Base-by-base conservation (phyloP, 2,113 vertebrate genomes). In the Synchiropus splendidus region DNA sequence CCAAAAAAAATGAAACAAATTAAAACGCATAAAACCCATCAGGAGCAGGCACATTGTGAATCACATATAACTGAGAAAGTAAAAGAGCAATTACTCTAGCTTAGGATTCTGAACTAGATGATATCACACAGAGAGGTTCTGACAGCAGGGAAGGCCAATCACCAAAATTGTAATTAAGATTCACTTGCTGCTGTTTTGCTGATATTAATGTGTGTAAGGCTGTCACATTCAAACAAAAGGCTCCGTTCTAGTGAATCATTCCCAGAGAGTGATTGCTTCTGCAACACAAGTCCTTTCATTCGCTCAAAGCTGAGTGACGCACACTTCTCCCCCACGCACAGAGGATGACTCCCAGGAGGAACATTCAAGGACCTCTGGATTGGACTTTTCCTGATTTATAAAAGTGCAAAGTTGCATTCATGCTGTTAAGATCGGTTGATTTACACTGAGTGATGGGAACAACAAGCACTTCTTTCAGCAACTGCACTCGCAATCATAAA, bases 161-260 rank as follows among this genome's bases (percentile, higher is more conserved):
- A 70, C 52, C 40, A 62, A 61, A 67, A 58, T n/a, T 67, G 67
- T 72, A 82, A 77, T 70, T 73, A 78, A 73, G 70, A 77, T 72
- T 75, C 54, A 71, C 58, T 74, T 51, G 58, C 64, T 61, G 64
- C 74, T 65, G 56, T 72, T 72, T 66, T 64, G 67, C 63, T 78
- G 66, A 78, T 71, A 71, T 64, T 72, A 43, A 42, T 49, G 58
- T 42, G 61, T 61, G 74, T 70, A 65, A 75, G 77, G 74, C 58
- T 66, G 63, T 67, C 70, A 62, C 41, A 12, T 51, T 49, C 21
- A 43, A 65, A 81, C 74, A 78, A 79, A 72, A 51, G 50, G 12
- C 12, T 32, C 17, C 67, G 12, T 57, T 63, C 70, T 31, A 65
- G 42, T 59, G 65, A 76, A 59, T 68, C 53, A 67, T 70, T 67